Base-by-base conservation (phyloP, 2,113 vertebrate genomes). In the Lipotes vexillifer region DNA sequence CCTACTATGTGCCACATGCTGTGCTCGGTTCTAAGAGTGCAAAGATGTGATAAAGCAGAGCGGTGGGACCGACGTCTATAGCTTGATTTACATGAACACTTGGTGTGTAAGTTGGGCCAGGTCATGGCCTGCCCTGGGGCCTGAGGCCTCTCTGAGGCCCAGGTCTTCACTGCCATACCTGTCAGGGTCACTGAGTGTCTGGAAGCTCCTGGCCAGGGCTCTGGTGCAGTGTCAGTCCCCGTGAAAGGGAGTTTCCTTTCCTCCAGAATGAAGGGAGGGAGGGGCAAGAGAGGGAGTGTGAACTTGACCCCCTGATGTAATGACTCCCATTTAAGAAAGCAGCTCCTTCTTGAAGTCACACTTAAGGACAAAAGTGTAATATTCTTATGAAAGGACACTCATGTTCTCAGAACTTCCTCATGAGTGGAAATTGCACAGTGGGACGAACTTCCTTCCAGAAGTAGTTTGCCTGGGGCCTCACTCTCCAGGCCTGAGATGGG, bases 21-120 rank as follows among this genome's bases (percentile, higher is more conserved):
- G 0, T 41, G 14, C 36, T 71, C 0, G 0, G 14, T 23, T 46
- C 66, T 15, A 12, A n/a, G 77, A 23, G 11, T 29, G 5, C 33
- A 38, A 31, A 63, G 31, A 29, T 44, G 10, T 29, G 31, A 31
- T 10, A 11, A 6, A 17, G 55, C 33, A 6, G 13, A 29, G 41
- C 31, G 4, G 6, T 4, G 33, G 71, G 14, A 25, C 61, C 0
- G 1, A 68, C 36, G 6, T 68, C 46, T 18, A 3, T 57, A 6
- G 18, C 61, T 52, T 2, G 1, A 33, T 13, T 74, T 27, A 14
- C 15, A 1, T 10, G 38, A 61, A 59, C 13, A 2, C 57, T 46
- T 41, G 5, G 14, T 65, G 59, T 69, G 77, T n/a, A 61, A 9
- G 41, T 8, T 57, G 29, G 66, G 0, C 55, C 65, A 9, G 7